These are phyloP conservation scores for Parapsyche elsis DNA, from an alignment of 1,140 invertebrate species.

Conservation along the genomic window DNA sequence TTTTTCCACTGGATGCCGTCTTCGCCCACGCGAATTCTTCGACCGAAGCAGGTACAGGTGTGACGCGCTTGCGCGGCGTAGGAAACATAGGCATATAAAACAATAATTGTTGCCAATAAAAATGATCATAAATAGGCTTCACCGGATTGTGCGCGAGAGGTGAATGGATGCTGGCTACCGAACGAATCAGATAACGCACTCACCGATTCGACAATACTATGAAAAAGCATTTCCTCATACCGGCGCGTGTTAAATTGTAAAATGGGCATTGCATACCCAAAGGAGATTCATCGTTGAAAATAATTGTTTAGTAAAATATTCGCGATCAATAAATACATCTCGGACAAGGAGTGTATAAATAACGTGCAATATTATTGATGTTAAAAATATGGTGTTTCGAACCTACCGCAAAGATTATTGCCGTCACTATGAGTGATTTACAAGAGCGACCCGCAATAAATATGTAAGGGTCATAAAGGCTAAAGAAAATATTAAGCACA, in stretches of 20 bases:
- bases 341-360: not conserved
- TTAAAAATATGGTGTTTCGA: conserved; percentile 31
- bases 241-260: no score
- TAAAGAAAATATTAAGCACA: conserved; percentile 29
- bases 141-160: not conserved
- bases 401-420: conserved; percentile 33
- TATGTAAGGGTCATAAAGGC: conserved; percentile 24
- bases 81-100: conserved; percentile 1
- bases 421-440: conserved; percentile 28
- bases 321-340: not conserved
- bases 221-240: no score
- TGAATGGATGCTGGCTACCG: not conserved
- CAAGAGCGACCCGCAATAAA: conserved; percentile 28
- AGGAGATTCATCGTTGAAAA: no score
- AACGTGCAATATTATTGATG: not conserved
- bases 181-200: not conserved
- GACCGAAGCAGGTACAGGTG: not conserved
- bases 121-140: conserved; percentile 9
- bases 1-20: conserved; percentile 21
- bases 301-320: not conserved
- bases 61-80: not conserved
- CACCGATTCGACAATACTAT: no score
- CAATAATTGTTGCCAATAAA: conserved; percentile 30
- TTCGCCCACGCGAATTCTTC: conserved; percentile 26
- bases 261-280: no score